Evolutionary conservation across 2,113 vertebrate species (phyloP), one percentile per base, ranked within the genome.

Genomic region (Platysteira castanea): DNA sequence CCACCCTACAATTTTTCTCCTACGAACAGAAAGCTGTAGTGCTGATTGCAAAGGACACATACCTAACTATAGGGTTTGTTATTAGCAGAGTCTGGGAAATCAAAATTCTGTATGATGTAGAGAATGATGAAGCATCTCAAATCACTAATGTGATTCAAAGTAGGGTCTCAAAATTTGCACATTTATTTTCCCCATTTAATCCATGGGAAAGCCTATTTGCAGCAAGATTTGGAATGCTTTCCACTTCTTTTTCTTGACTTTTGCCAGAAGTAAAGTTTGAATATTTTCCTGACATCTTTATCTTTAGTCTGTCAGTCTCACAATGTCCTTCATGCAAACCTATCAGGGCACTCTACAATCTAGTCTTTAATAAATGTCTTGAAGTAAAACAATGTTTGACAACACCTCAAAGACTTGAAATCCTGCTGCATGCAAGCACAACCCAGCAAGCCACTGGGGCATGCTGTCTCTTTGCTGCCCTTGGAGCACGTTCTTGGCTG

Each of bases 131-230:
- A 86, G 56, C 74, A 93, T 61, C 84, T 88, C 47, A 67, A 95
- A 93, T 92, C 5, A 7, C 61, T 86, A 75, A 96, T 89, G 82
- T 95, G 91, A 97, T 75, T 95, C 53, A 63, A 95, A 96, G 70
- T 24, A 63, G 41, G 44, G 70, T 68, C 87, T 92, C 1, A 44
- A 84, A 93, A 93, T 93, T 59, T 85, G 41, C 86, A 74, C 27
- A 21, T 71, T 85, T 86, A 24, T 68, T 71, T 10, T 35, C 28
- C 53, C 37, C 12, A 30, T 85, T 85, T 88, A 50, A 92, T 87
- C 27, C 28, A 2, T 78, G 49, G 16, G 24, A 60, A 79, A 84
- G 3, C 35, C 46, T 85, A 44, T 93, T 96, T 84, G 42, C 82
- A 84, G 67, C 42, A 95, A 92, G 84, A 92, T 93, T 95, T 94